A percentile compares a stretch with the other conserved stretches of the same genome.
phyloP scores from a whole-genome alignment of 2,888 invertebrate species.

The Heliconius charithonia region DNA sequence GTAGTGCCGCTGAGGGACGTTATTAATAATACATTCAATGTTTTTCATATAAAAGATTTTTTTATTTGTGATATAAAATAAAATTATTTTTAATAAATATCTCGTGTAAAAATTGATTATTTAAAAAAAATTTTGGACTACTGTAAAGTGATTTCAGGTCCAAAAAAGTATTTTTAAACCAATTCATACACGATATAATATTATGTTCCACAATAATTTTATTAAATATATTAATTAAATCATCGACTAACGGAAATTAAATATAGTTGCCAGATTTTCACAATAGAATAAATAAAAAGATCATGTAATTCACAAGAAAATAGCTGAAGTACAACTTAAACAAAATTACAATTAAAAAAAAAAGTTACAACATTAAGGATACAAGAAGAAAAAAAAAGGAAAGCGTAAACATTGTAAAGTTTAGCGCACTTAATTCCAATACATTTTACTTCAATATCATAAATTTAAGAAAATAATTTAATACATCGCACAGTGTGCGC shows the following conservation, averaged over 20 bases:
- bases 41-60: neutral
- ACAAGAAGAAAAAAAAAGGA: neutral
- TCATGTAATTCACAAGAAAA: neutral
- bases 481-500: neutral
- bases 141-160: neutral
- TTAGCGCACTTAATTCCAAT: neutral
- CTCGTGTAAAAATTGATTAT: neutral
- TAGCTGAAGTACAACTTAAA: neutral
- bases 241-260: neutral
- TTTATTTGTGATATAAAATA: neutral
- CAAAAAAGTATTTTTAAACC: neutral
- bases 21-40: neutral
- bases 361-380: neutral
- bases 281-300: neutral
- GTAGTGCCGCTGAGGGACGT: neutral
- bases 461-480: neutral
- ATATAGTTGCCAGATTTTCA: constrained; percentile 7
- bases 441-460: neutral
- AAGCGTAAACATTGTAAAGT: neutral
- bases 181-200: neutral
- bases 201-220: neutral
- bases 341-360: constrained; percentile 1
- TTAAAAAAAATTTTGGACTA: neutral
- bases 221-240: neutral
- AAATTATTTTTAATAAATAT: neutral